Percentiles rank a stretch among this genome's conserved stretches.
Evolutionary conservation across 2,113 vertebrate species (phyloP).

Genomic region (Axis porcinus): DNA sequence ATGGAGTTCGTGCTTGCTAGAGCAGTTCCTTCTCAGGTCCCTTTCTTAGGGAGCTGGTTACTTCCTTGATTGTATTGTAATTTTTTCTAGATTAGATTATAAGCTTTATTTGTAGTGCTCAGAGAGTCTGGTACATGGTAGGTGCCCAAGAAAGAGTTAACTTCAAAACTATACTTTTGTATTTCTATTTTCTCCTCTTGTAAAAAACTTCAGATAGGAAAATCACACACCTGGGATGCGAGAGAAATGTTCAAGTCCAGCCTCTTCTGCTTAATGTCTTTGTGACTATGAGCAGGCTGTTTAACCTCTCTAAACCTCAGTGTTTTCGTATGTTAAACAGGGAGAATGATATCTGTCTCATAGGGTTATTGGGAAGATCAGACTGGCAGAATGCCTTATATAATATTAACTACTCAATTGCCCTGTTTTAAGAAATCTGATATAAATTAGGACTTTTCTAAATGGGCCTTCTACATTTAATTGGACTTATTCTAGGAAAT

Average conservation of each 20-base stretch:
- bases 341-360: neutral
- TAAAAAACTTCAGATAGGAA: neutral
- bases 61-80: neutral
- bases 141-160: conserved; percentile 5
- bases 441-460: neutral
- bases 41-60: neutral
- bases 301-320: neutral
- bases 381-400: neutral
- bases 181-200: neutral
- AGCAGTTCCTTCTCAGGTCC: neutral
- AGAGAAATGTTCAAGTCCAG: neutral
- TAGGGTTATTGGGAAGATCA: neutral
- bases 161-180: neutral
- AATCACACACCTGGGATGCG: neutral
- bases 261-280: neutral
- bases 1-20: neutral
- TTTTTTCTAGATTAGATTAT: neutral
- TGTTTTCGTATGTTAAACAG: neutral
- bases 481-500: neutral
- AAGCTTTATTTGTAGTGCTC: neutral
- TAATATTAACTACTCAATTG: neutral
- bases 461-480: neutral
- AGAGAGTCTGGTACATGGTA: neutral
- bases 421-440: neutral
- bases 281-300: neutral